A percentile compares a stretch with the other conserved stretches of the same genome.
Evolutionary conservation across 2,888 invertebrate genomes (phyloP).

Genomic region (Molorchus minor): DNA sequence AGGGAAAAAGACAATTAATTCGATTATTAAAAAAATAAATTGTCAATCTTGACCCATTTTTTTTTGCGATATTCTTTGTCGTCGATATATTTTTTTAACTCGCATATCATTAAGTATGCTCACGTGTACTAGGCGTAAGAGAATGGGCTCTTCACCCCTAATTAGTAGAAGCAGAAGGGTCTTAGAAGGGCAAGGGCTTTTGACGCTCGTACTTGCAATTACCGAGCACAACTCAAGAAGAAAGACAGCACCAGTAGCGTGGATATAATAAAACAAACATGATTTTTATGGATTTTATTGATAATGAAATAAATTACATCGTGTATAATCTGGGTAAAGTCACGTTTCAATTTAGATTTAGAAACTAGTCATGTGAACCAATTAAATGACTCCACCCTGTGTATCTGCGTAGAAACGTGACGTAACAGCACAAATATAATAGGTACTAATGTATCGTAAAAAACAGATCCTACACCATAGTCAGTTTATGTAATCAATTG

Average conservation of each 20-base stretch:
- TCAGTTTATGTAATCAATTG: neutral
- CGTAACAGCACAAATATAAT: neutral
- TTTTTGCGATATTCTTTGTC: neutral
- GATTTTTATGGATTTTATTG: too few relatives aligned
- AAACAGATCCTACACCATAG: neutral
- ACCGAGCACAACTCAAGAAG: too few relatives aligned
- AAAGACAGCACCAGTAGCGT: too few relatives aligned
- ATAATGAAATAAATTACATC: too few relatives aligned
- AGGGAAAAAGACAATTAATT: too few relatives aligned
- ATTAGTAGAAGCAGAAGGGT: conserved; percentile 48
- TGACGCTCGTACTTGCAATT: conserved; percentile 50
- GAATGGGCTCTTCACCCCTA: conserved; percentile 41
- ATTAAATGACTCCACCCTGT: neutral
- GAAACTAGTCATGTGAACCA: too few relatives aligned
- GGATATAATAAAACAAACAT: too few relatives aligned
- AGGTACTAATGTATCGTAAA: neutral
- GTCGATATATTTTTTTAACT: neutral
- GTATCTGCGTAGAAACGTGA: neutral
- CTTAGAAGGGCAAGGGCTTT: conserved; percentile 46
- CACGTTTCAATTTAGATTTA: too few relatives aligned
- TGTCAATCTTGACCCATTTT: neutral
- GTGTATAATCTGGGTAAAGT: too few relatives aligned
- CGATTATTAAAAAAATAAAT: too few relatives aligned
- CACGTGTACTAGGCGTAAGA: neutral
- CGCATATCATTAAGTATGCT: neutral